Evolutionary conservation across 2,888 invertebrate genomes (phyloP), one percentile per base, ranked within the genome.

Genomic region (Caenorhabditis macrosperma): DNA sequence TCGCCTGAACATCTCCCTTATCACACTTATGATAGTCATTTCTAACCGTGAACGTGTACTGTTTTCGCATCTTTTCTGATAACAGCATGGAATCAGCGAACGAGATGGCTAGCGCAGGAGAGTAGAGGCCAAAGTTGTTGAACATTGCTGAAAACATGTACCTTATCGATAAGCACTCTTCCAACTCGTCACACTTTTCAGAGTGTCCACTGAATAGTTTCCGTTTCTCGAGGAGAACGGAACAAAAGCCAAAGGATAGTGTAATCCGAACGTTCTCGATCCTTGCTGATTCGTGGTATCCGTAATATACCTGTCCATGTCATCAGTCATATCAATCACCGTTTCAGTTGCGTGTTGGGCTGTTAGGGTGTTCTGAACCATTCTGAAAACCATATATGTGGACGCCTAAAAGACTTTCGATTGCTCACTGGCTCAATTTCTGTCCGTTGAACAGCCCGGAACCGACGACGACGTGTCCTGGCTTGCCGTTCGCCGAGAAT

Each of bases 101-200:
- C 9, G 77, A 75, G 48, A 87, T 59, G 1, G 85, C 85, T 3
- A 88, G 67, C 0, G 85, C 80, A 17, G 87, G 83, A 4, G 87
- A 77, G 71, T 77, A 79, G 9, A 82, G 55, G 6, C 80, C 86
- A 54, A 85, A 88, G 59, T 88, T 88, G 71, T 88, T 85, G 79
- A 87, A 88, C 46, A 69, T 69, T 9, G 77, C 84, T 67, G 33
- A 60, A 63, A 60, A 26, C 2, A n/a, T n/a, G n/a, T 24, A 1
- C 0, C 9, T 7, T 22, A n/a, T 4, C 12, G 1, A 24, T 9
- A 7, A 24, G 2, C 9, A 15, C n/a, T 10, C 6, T 2, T n/a
- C 4, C 20, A n/a, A 17, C n/a, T 17, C 1, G 2, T 26, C 71
- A 20, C 24, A 72, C 72, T 72, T 46, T 57, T 72, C n/a, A 72